Evolutionary conservation across 2,888 invertebrate genomes (phyloP).

Genomic region (Cataglyphis albicans): DNA sequence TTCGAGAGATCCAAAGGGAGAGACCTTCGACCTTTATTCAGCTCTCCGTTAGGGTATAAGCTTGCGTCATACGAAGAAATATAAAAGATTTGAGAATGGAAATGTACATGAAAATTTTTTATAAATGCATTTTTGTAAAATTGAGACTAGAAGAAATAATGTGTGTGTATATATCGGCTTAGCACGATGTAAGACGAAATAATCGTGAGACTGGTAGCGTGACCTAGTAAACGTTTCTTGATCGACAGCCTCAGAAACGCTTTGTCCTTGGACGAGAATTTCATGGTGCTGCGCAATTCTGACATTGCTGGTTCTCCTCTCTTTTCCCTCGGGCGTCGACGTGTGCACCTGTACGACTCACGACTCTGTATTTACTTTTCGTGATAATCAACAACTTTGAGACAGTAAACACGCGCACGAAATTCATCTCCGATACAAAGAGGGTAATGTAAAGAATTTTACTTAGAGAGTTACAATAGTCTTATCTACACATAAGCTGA

Average conservation of each 20-base stretch:
- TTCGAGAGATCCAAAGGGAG: slow-evolving; percentile 43
- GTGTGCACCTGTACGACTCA: slow-evolving; percentile 63
- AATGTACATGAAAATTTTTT: no score
- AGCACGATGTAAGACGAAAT: slow-evolving; percentile 17
- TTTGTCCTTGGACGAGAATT: slow-evolving; percentile 73
- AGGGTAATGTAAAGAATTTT: background rate
- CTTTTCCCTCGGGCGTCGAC: slow-evolving; percentile 25
- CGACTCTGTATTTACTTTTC: slow-evolving; percentile 33
- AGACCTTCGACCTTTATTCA: slow-evolving; percentile 52
- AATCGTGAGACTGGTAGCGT: slow-evolving; percentile 30
- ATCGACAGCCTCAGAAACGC: slow-evolving; percentile 54
- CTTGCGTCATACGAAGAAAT: slow-evolving; percentile 15
- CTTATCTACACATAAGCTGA: background rate
- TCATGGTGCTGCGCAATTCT: slow-evolving; percentile 66
- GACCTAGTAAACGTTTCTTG: slow-evolving; percentile 54
- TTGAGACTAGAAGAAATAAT: background rate
- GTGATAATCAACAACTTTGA: slow-evolving; percentile 28
- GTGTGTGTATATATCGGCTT: background rate
- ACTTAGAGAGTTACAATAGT: background rate
- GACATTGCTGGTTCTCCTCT: slow-evolving; percentile 47
- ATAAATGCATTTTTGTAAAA: background rate
- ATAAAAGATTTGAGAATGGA: slow-evolving; percentile 13
- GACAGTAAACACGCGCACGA: background rate
- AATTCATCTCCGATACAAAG: background rate
- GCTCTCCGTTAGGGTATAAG: slow-evolving; percentile 10